Base-by-base conservation (phyloP, 2,888 invertebrate genomes). In the Phortica magna region DNA sequence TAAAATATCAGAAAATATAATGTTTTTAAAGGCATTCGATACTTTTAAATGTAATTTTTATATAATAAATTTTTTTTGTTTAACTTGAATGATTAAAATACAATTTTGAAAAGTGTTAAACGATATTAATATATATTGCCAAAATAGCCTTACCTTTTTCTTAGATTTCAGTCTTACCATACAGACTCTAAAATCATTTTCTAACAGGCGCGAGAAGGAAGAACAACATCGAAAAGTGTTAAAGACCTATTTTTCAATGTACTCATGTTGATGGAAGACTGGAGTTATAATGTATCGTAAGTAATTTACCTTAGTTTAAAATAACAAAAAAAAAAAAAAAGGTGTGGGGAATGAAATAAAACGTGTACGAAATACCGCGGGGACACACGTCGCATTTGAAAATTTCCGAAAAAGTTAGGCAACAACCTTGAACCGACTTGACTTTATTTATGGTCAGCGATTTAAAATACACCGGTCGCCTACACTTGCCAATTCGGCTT, bases 161-260 rank as follows among this genome's bases (percentile, higher is more conserved):
- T 48, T 65, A 19, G 7, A 77, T 82, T 78, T 41, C 76, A 77
- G 31, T 81, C 81, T 85, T 83, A 87, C 84, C 87, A 81, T 76
- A 78, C 75, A 76, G 80, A 83, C 82, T 81, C 85, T 84, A 85
- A 73, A 82, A 68, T 19, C 68, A 80, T 81, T 73, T 73, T 31
- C 53, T 31, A 55, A 83, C 85, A 86, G 85, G 85, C 84, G 85
- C 85, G 85, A 86, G 85, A 83, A 80, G 85, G 85, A 86, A 86
- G 85, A 86, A 85, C 83, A 77, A 85, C 85, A 81, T 77, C 85
- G 85, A 86, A 86, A 86, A 85, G 31, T 12, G 43, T 61, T 41
- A 42, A 22, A 39, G 39, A 55, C 14, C 3, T 68, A 17, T 48
- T 43, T 68, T n/a, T n/a, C 39, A 31, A 65, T 73, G 64, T 71